Conservation (phyloP, 2,113 vertebrate species). For the Thamnophis sirtalis region DNA sequence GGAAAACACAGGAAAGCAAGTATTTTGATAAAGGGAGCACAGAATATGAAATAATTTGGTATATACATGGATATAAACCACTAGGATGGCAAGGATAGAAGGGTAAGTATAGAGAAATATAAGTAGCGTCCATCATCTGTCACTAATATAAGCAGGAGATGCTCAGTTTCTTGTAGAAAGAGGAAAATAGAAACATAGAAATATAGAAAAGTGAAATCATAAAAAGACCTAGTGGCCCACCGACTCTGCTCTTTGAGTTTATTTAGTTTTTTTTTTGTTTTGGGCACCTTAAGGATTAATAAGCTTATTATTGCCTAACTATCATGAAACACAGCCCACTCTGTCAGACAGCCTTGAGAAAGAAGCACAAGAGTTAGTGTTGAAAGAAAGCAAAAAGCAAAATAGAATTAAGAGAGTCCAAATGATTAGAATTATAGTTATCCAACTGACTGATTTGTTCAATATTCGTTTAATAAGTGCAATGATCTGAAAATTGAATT, state of each 20-base stretch:
- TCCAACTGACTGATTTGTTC: not conserved
- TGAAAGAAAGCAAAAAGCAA: not conserved
- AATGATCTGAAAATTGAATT: not conserved
- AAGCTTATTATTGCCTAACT: not conserved
- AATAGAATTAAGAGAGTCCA: not conserved
- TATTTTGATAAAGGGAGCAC: not conserved
- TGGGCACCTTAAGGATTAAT: not conserved
- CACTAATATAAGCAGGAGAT: not conserved
- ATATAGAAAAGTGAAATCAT: not conserved
- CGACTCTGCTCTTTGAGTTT: not conserved
- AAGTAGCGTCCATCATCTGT: not conserved
- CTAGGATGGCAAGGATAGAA: not conserved
- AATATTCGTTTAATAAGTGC: not conserved
- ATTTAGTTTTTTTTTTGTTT: not conserved
- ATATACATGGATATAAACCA: not conserved
- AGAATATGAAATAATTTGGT: not conserved
- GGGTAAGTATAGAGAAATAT: not conserved
- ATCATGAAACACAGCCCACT: not conserved
- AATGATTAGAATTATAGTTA: not conserved
- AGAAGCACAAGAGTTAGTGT: not conserved
- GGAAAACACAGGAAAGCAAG: not conserved
- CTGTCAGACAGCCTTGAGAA: not conserved
- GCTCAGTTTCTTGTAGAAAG: not conserved
- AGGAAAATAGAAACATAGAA: not conserved
- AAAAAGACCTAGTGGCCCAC: not conserved